These are phyloP conservation scores for Drosophila subsilvestris DNA, from an alignment of 2,888 invertebrate genomes.

Conservation along the genomic window DNA sequence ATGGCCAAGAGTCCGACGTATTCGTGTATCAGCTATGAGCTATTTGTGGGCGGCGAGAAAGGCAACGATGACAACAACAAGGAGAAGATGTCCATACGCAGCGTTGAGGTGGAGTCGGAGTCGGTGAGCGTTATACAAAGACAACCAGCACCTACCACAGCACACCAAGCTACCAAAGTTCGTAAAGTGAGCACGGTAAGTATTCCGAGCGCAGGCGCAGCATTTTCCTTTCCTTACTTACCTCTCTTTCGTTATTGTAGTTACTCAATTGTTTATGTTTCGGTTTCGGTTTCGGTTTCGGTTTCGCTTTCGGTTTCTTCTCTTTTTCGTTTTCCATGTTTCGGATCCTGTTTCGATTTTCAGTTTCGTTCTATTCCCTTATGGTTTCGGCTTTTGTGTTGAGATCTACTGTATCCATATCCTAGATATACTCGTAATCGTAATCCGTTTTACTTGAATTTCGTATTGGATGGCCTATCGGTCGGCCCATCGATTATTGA, in stretches of 20 bases:
- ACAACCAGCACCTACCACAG: conserved; percentile 85
- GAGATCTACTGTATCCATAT: conserved; percentile 30
- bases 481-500: conserved; percentile 26
- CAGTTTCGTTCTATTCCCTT: conserved; percentile 5
- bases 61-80: conserved; percentile 95
- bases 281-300: conserved; percentile 26
- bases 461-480: background rate
- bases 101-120: conserved; percentile 94
- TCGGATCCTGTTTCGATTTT: background rate
- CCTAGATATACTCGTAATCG: conserved; percentile 18
- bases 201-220: conserved; percentile 84
- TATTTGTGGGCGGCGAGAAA: conserved; percentile 94
- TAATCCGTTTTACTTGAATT: conserved; percentile 13
- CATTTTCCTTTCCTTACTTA: conserved; percentile 72
- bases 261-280: conserved; percentile 35
- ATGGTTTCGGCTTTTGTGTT: conserved; percentile 8
- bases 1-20: conserved; percentile 96
- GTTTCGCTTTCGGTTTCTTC: conserved; percentile 21
- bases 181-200: conserved; percentile 98
- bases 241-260: conserved; percentile 36
- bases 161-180: conserved; percentile 87
- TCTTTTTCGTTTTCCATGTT: conserved; percentile 2
- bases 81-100: conserved; percentile 95
- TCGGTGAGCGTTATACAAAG: conserved; percentile 92
- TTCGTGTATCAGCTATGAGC: conserved; percentile 96